These are phyloP conservation scores for Pempheris klunzingeri DNA, from an alignment of 2,797 vertebrate genomes.

Conservation along the genomic window DNA sequence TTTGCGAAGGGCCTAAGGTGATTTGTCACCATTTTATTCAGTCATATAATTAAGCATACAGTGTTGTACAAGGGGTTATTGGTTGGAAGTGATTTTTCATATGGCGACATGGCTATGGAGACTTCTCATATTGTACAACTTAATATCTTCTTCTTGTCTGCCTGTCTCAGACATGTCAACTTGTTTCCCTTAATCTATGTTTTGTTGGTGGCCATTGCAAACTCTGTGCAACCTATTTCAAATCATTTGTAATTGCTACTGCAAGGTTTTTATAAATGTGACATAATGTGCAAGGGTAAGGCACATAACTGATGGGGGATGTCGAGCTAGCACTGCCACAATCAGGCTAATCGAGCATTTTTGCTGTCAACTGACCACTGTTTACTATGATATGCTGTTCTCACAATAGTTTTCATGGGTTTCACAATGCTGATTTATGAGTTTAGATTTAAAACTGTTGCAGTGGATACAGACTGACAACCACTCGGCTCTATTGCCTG, in stretches of 20 bases:
- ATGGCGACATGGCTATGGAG: conserved; percentile 36
- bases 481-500: background rate
- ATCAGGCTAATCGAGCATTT: background rate
- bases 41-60: conserved; percentile 70
- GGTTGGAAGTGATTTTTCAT: conserved; percentile 71
- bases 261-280: conserved; percentile 1
- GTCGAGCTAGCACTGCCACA: no score
- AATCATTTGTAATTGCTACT: conserved; percentile 1
- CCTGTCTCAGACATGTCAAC: conserved; percentile 46
- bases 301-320: no score
- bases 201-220: conserved; percentile 36
- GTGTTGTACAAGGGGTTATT: conserved; percentile 68
- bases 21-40: conserved; percentile 78
- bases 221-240: conserved; percentile 23
- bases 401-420: no score
- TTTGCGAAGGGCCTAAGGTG: conserved; percentile 71
- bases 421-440: no score
- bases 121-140: conserved; percentile 50
- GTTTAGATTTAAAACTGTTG: no score
- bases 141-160: conserved; percentile 39
- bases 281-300: no score
- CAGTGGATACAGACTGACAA: no score
- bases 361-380: background rate
- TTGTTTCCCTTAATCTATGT: conserved; percentile 37
- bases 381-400: background rate